Evolutionary conservation across 1,140 invertebrate genomes (phyloP), one percentile per base, ranked within the genome.

Genomic region (Nylanderia fulva): DNA sequence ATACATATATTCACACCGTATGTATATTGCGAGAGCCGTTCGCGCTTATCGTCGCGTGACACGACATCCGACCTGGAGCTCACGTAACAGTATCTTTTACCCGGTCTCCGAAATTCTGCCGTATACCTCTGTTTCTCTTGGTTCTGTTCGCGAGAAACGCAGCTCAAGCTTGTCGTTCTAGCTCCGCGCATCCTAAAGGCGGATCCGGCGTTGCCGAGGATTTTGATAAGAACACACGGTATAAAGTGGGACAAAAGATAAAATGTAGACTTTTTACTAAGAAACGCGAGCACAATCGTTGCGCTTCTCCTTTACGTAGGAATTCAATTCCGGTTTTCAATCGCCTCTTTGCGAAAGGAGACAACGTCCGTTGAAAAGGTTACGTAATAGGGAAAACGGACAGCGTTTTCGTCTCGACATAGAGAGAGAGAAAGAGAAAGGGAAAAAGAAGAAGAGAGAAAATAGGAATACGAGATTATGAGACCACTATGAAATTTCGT

Each of bases 11-110:
- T 21, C 36, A 58, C 42, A 36, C n/a, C 15, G 56, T 45, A 15
- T 21, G 21, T 39, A 21, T 72, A 82, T 84, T 72, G 48, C 29
- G 80, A 87, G 68, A 87, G 68, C 68, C 60, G 63, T 80, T 88
- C 39, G 29, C 68, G 86, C 87, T 88, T 88, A 88, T 88, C 87
- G 86, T 72, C 54, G 79, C 84, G 63, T 29, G 83, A 84, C 86
- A 88, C 85, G 71, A 68, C 84, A 75, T 86, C 84, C 86, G 69
- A 68, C 52, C 42, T 29, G 61, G 18, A 9, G 36, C 60, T 60
- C 79, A 39, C 77, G 69, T 87, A 75, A 42, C 36, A 18, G 60
- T 54, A 56, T 85, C 74, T 58, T 76, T 88, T 61, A 75, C 42
- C 71, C 74, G 33, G 48, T 74, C 83, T 83, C 52, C 86, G 82